These are phyloP conservation scores for Actias luna DNA, from an alignment of 2,888 invertebrate species.

Conservation along the genomic window DNA sequence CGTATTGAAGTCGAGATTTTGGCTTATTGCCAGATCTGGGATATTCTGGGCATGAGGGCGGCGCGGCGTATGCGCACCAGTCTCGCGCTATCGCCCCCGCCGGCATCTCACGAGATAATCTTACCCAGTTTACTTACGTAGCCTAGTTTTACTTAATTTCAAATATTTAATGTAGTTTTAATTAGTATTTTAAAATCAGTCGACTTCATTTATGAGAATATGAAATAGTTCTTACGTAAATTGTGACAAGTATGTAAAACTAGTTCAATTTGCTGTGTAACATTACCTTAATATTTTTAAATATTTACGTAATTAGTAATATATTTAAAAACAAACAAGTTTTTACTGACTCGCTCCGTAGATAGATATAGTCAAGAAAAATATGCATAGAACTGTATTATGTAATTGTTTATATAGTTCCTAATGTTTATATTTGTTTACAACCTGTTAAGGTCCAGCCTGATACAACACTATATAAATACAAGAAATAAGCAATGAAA, in stretches of 20 bases:
- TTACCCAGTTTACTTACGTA: constrained; percentile 22
- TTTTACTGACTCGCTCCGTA: neutral
- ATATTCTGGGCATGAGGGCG: constrained; percentile 72
- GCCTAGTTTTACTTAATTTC: neutral
- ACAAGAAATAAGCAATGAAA: constrained; percentile 61
- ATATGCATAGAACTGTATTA: neutral
- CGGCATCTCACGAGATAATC: constrained; percentile 32
- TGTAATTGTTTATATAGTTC: constrained; percentile 11
- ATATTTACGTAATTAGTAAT: constrained; percentile 13
- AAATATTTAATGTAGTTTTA: neutral
- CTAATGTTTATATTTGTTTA: constrained; percentile 30
- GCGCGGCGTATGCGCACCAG: constrained; percentile 70
- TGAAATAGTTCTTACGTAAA: constrained; percentile 1
- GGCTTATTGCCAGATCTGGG: constrained; percentile 60
- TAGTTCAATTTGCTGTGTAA: neutral
- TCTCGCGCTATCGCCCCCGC: constrained; percentile 59
- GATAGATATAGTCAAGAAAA: neutral
- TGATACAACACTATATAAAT: constrained; percentile 39
- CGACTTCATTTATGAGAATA: neutral
- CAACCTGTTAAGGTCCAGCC: constrained; percentile 46
- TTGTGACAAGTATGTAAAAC: constrained; percentile 13
- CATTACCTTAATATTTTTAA: neutral
- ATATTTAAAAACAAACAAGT: neutral
- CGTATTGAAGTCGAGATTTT: constrained; percentile 51
- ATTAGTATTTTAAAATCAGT: neutral